Percentiles rank a stretch among this genome's conserved stretches.
Evolutionary conservation across 2,888 invertebrate genomes (phyloP).

Genomic region (Luperina testacea): DNA sequence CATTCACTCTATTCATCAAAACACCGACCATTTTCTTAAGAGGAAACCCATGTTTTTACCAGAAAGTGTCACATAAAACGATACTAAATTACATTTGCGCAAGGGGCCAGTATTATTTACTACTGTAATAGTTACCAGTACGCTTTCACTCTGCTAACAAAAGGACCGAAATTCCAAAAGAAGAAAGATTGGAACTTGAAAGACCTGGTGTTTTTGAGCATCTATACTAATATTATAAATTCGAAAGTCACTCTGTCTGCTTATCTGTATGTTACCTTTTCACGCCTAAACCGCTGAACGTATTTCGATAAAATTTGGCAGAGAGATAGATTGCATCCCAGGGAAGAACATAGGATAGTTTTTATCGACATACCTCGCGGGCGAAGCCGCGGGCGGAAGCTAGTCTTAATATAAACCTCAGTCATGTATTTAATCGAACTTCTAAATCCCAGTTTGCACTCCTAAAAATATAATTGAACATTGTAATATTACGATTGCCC

Average conservation of each 20-base stretch:
- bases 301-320: too few species aligned
- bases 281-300: too few species aligned
- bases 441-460: not conserved
- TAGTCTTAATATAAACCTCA: not conserved
- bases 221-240: too few species aligned
- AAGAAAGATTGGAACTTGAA: not conserved
- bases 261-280: too few species aligned
- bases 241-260: too few species aligned
- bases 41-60: conserved; percentile 58
- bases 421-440: not conserved
- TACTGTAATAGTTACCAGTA: conserved; percentile 36
- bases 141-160: not conserved
- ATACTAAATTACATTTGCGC: conserved; percentile 55
- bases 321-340: too few species aligned
- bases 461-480: not conserved
- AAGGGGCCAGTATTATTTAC: conserved; percentile 52
- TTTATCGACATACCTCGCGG: too few species aligned
- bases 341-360: too few species aligned
- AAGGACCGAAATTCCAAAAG: not conserved
- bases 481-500: not conserved
- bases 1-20: conserved; percentile 50
- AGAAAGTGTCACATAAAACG: conserved; percentile 57
- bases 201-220: not conserved
- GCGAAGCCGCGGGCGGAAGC: too few species aligned
- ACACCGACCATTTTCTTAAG: conserved; percentile 47